These are phyloP conservation scores for Marronus borbonicus DNA, from an alignment of 2,888 invertebrate species.

Conservation along the genomic window DNA sequence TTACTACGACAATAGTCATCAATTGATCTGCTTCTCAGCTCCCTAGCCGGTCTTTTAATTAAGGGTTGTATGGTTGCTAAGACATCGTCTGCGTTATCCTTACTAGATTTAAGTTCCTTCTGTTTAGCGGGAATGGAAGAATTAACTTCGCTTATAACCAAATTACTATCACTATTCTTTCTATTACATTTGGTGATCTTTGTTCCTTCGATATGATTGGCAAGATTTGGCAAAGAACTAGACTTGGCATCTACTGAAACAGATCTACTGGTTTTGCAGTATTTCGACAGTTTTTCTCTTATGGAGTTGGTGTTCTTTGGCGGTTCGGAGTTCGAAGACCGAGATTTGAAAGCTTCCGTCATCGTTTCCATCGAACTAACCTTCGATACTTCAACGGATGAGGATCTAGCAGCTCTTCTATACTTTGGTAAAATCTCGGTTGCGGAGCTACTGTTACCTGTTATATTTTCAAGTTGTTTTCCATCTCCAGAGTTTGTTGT, in stretches of 20 bases:
- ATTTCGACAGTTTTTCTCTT: neutral
- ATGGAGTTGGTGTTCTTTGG: neutral
- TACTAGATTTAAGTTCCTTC: neutral
- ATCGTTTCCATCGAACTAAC: neutral
- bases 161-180: neutral
- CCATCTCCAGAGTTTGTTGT: too few species aligned
- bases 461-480: neutral
- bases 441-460: neutral
- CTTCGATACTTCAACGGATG: neutral
- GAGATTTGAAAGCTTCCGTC: neutral
- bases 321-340: neutral
- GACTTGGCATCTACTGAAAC: neutral
- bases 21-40: too few species aligned
- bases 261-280: neutral
- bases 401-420: slow-evolving; percentile 3
- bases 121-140: neutral
- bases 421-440: neutral
- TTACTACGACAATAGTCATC: too few species aligned
- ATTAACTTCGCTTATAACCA: neutral
- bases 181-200: neutral
- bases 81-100: neutral
- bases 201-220: neutral
- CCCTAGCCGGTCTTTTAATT: too few species aligned
- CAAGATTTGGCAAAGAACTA: neutral
- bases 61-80: too few species aligned